Evolutionary conservation across 2,113 vertebrate genomes (phyloP).

Genomic region (Telmatochromis brichardi): DNA sequence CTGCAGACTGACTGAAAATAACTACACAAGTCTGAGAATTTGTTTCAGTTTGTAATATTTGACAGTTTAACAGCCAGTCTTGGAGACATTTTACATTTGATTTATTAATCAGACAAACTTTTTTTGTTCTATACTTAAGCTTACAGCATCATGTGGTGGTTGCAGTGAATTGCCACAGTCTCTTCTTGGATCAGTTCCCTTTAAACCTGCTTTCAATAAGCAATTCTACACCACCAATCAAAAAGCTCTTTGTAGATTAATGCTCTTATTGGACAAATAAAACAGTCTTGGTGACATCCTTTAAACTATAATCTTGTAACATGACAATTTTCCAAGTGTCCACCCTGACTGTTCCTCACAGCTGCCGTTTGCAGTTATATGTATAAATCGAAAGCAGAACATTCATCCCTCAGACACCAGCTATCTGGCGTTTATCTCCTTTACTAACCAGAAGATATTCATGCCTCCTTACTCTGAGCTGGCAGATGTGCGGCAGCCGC

Average conservation of each 20-base stretch:
- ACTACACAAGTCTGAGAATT: neutral
- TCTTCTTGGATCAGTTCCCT: neutral
- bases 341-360: neutral
- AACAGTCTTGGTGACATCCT: neutral
- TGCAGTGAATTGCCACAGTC: accelerated
- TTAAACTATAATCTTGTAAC: neutral
- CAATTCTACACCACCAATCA: neutral
- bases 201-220: neutral
- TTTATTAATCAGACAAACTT: neutral
- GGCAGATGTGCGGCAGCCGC: conserved; percentile 54
- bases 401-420: neutral
- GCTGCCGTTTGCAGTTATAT: neutral
- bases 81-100: neutral
- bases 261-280: neutral
- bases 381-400: neutral
- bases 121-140: neutral
- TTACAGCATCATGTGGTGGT: neutral
- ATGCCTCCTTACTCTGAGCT: conserved; percentile 43
- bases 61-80: neutral
- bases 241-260: neutral
- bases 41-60: neutral
- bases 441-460: neutral
- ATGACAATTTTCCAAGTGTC: neutral
- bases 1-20: neutral
- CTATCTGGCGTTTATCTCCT: neutral